phyloP scores from a whole-genome alignment of 2,888 invertebrate species.

The Hemistola chrysoprasaria region DNA sequence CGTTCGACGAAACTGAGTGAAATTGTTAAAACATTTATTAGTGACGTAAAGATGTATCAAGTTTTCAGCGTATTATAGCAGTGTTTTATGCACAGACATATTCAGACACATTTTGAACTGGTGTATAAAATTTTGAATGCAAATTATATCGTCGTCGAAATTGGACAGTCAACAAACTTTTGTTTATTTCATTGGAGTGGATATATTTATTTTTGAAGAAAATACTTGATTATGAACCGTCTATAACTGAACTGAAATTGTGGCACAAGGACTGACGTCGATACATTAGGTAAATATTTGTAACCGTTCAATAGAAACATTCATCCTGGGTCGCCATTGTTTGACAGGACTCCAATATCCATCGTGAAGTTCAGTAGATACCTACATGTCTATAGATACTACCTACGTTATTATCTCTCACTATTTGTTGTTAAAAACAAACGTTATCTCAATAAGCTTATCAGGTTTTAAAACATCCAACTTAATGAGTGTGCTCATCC shows the following conservation, averaged over 20 bases:
- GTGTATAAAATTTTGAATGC: constrained; percentile 72
- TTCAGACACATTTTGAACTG: constrained; percentile 61
- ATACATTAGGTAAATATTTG: constrained; percentile 74
- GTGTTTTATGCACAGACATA: constrained; percentile 71
- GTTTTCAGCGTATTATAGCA: constrained; percentile 77
- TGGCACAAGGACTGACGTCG: constrained; percentile 70
- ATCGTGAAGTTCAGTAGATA: constrained; percentile 29
- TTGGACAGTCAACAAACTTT: constrained; percentile 83
- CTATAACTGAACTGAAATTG: constrained; percentile 67
- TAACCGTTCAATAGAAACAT: constrained; percentile 49
- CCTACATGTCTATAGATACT: constrained; percentile 36
- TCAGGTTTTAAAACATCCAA: constrained; percentile 25
- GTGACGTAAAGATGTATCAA: constrained; percentile 76
- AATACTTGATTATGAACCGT: constrained; percentile 75
- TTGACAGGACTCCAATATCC: constrained; percentile 60
- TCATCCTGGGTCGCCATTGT: constrained; percentile 77
- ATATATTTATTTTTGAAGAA: constrained; percentile 64
- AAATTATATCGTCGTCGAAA: constrained; percentile 68
- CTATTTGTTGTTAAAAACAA: constrained; percentile 46
- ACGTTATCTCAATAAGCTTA: constrained; percentile 39
- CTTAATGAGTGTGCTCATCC: constrained; percentile 24
- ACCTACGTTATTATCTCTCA: no score
- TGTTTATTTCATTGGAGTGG: constrained; percentile 78
- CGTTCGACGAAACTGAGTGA: constrained; percentile 79
- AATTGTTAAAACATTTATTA: constrained; percentile 75